Base-by-base conservation (phyloP, 2,113 vertebrate species). In the Dicentrarchus labrax region DNA sequence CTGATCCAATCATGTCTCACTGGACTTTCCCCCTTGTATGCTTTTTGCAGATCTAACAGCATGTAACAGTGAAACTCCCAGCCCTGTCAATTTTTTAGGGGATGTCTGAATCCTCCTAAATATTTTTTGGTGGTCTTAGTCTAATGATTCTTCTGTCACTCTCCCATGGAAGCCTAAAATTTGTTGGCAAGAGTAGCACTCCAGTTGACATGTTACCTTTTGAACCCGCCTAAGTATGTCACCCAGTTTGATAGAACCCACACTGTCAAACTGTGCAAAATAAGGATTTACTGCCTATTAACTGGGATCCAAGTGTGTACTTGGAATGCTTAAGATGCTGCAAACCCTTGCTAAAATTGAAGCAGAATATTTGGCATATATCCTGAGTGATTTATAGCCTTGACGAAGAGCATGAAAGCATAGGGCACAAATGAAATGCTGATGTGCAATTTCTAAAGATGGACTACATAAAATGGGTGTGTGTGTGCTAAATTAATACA, bases 171-270 rank as follows among this genome's bases (percentile, higher is more conserved):
- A 80, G 48, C 19, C 59, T 60, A 70, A 75, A 30, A 64, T 90
- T 30, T 86, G 66, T 39, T 73, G 78, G 60, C 73, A 39, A 57
- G 67, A 80, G 70, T 51, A 72, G 74, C 81, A 65, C 76, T 82
- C 75, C 67, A 80, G 74, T 59, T 39, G 77, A 88, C 64, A 72
- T 68, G 67, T 86, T 89, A 90, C 90, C 90, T 89, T 90, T 85
- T 91, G 90, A 94, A 89, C 93, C 82, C 60, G 2, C 17, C 43
- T 83, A 89, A 90, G 88, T 85, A 36, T 88, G 88, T 86, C 88
- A 87, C 48, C 81, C 70, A 83, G 65, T 85, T 91, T 79, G 54
- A 88, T 75, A 71, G 64, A 88, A 84, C 72, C 77, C 67, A 41
- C 1, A 2, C 66, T 62, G 75, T 74, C 79, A 76, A 51, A 81